Percentiles rank a stretch among this genome's conserved stretches.
phyloP scores from a whole-genome alignment of 2,797 vertebrate species.

The Antennarius maculatus region DNA sequence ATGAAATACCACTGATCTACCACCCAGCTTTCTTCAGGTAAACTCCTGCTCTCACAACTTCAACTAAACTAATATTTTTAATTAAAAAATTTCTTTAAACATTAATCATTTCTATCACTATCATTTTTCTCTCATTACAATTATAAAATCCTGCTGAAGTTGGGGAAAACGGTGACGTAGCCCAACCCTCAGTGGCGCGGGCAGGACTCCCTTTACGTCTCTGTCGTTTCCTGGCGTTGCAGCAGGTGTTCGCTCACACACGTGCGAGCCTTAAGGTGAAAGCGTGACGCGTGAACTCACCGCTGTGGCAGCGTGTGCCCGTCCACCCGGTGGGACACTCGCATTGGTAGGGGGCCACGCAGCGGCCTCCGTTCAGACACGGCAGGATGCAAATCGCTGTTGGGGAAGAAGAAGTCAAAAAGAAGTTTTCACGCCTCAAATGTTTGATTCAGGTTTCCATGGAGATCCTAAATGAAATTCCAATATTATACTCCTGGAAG shows the following conservation, averaged over 20 bases:
- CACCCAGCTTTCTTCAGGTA: too few relatives aligned
- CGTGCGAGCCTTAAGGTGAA: background rate
- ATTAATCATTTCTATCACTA: background rate
- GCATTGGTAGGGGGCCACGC: conserved; percentile 93
- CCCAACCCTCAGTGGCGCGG: background rate
- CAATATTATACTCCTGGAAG: too few relatives aligned
- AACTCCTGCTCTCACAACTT: too few relatives aligned
- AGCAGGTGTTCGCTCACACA: background rate
- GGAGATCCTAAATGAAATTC: too few relatives aligned
- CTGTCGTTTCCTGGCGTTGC: background rate
- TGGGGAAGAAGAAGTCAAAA: conserved; percentile 1
- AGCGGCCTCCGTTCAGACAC: conserved; percentile 93
- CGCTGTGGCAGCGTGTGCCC: conserved; percentile 92
- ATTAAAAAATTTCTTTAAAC: too few relatives aligned
- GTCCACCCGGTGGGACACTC: conserved; percentile 91
- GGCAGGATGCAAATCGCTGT: conserved; percentile 96
- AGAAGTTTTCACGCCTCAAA: background rate
- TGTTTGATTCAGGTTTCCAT: background rate
- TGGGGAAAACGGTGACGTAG: too few relatives aligned
- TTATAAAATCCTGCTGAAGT: too few relatives aligned
- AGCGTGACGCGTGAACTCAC: conserved; percentile 75
- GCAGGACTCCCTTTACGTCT: background rate
- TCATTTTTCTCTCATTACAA: too few relatives aligned
- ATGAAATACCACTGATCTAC: too few relatives aligned
- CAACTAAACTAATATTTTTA: too few relatives aligned